Evolutionary conservation across 2,797 vertebrate species (phyloP).

Genomic region (Cephalopachus bancanus): DNA sequence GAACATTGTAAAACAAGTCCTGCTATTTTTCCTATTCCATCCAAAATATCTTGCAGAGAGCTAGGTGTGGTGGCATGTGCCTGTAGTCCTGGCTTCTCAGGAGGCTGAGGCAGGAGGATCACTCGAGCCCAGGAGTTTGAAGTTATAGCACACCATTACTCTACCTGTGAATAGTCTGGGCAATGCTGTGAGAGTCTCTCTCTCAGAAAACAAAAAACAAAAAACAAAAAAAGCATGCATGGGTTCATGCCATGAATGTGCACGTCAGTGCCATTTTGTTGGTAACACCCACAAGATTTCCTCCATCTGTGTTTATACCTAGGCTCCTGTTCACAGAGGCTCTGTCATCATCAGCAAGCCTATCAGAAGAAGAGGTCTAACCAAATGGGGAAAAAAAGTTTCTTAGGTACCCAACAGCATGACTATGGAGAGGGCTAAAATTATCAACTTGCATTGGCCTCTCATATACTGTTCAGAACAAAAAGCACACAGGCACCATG

Average conservation of each 20-base stretch:
- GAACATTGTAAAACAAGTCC: background rate
- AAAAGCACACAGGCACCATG: background rate
- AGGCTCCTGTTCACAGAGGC: slow-evolving; percentile 89
- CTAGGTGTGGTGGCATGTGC: background rate
- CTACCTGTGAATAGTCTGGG: background rate
- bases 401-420: background rate
- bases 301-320: slow-evolving; percentile 90
- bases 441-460: background rate
- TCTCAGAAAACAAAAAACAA: background rate
- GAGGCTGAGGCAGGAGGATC: background rate
- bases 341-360: slow-evolving; percentile 90
- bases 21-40: slow-evolving; percentile 90
- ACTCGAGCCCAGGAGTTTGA: background rate
- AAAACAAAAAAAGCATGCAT: slow-evolving; percentile 41
- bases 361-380: slow-evolving; percentile 75
- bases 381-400: background rate
- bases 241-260: slow-evolving; percentile 92
- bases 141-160: background rate
- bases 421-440: background rate
- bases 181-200: background rate
- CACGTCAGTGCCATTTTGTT: slow-evolving; percentile 91
- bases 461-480: background rate
- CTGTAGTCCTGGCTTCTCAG: accelerated
- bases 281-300: slow-evolving; percentile 89
- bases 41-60: slow-evolving; percentile 88